Base-by-base conservation (phyloP, 1,140 invertebrate species). In the Apis mellifera region DNA sequence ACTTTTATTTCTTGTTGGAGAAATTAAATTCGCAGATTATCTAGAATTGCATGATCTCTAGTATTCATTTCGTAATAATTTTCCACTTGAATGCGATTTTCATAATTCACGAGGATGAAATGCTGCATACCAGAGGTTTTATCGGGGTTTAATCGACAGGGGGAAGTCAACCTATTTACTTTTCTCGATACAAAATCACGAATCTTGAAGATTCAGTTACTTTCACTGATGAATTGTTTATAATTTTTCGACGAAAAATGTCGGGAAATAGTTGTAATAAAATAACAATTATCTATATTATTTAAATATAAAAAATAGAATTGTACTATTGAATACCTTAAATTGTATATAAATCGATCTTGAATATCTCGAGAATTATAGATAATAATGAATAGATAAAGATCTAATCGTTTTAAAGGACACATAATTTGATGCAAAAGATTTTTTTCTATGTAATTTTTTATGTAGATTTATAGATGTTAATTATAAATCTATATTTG, bases 61-160 rank as follows among this genome's bases (percentile, higher is more conserved):
- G 70, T 42, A 72, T 72, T 72, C 70, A 72, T 72, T 72, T 72
- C 54, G 54, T 55, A 72, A 72, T 72, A 72, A 72, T 72, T 57
- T 72, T 72, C 70, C 70, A 72, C 70, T 72, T 72, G 52, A 72
- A 57, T 57, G 19, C 52, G 70, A 72, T 72, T 71, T 71, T 72
- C 70, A 72, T 72, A 72, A 72, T 57, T 72, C 52, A 72, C 54
- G 70, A 26, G 21, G 54, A 72, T 57, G 70, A 72, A 19, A 72
- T 55, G 54, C 70, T 50, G 70, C 54, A 32, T 72, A 23, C 54
- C 54, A 57, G 54, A 55, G 54, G 26, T 42, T 72, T 72, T 72
- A 72, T 57, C 70, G 54, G n/a, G 26, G 52, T 72, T 59, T 26
- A 32, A 57, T 72, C 70, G 70, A 72, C 70, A 57, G 70, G 54